Evolutionary conservation across 2,888 invertebrate species (phyloP), one percentile per base, ranked within the genome.

Genomic region (Aspidiotus rigidus): DNA sequence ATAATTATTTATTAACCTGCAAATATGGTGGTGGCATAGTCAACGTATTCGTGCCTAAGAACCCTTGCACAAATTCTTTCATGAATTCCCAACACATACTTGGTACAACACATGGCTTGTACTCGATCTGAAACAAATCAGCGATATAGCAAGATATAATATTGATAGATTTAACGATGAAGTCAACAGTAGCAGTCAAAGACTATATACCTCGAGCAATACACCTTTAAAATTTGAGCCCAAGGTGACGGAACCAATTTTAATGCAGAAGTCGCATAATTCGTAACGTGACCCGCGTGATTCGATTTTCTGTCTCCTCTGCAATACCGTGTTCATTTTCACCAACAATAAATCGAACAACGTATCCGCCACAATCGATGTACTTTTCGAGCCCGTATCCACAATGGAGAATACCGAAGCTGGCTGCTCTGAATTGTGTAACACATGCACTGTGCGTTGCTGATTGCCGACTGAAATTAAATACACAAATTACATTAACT

Each of bases 381-480:
- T 88, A 71, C 88, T 87, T 77, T 91, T 91, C 11, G 85, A 86
- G 0, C 92, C 93, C 63, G 88, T 88, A 75, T 96, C 96, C 8
- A 96, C 81, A 41, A 95, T 85, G 9, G 94, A 89, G 79, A 95
- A 96, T 3, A 93, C 93, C 0, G 95, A 90, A 0, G 93, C 94
- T 0, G 96, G 96, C 76, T 93, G 91, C 77, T 97, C 96, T 0
- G 93, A 94, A 78, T 96, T 93, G 80, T 96, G 95, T 9, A 97
- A 82, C n/a, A 96, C 88, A 78, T 95, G 93, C 0, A 95, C 88
- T 0, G 89, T 88, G 75, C 90, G 86, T 71, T 88, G 87, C 61
- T 85, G 84, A 7, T 89, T 53, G 11, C 67, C 67, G 49, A 59
- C 63, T 44, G 49, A 42, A 42, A 62, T 10, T 16, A 39, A 60